Base-by-base conservation (phyloP, 2,888 invertebrate species). In the Leistus spinibarbis region DNA sequence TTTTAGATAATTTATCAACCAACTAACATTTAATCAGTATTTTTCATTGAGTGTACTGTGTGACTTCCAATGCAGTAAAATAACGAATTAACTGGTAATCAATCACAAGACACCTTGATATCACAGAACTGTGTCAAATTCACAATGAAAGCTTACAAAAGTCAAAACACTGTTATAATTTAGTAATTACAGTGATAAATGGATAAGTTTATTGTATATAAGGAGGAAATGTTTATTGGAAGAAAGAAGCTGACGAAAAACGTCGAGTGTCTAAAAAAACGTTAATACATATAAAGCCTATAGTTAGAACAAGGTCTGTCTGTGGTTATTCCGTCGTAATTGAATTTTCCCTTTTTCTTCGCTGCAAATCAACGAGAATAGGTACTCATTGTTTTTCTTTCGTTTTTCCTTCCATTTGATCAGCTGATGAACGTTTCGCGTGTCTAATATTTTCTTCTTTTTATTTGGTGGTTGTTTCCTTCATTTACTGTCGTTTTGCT, bases 381-480 rank as follows among this genome's bases (percentile, higher is more conserved):
- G n/a, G n/a, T 64, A 60, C 73, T 67, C 67, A 67, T 53, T 62
- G 23, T 23, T 73, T 73, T 23, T 63, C 20, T 22, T 22, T 22
- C 63, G n/a, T 3, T 63, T 73, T 66, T 66, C 73, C 53, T 67
- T 54, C 71, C 66, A 66, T 73, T 73, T 73, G 73, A 73, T 73
- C 73, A 73, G 66, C 67, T 73, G 73, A 73, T 73, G 73, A 73
- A 73, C 67, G 62, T 73, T 73, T 73, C 73, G 73, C 73, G 73
- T 73, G 73, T 67, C 27, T 19, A 57, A 66, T 73, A 60, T 57
- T 73, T 73, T 73, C 73, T 67, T 73, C 53, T 65, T 67, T 67
- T 73, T 67, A 40, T 40, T 40, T 40, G 40, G 40, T 40, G 40
- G 40, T 65, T 71, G 71, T 65, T 71, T 71, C 64, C 71, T 56